Evolutionary conservation across 2,888 invertebrate species (phyloP), one percentile per base, ranked within the genome.

Genomic region (Drosophila flavopinicola): DNA sequence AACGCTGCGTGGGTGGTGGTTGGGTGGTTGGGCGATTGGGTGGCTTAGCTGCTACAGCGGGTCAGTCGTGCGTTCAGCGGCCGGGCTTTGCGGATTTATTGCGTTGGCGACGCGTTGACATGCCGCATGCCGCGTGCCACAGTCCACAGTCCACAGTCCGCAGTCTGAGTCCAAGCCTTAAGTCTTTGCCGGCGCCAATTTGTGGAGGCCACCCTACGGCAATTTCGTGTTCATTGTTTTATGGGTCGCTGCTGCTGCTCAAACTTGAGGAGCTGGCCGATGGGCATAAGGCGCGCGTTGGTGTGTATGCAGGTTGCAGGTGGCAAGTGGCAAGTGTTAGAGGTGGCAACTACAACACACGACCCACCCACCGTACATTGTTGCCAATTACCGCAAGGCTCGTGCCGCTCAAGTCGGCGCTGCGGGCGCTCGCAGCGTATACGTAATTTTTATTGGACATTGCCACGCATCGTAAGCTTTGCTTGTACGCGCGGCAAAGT

Each of bases 91-190:
- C 64, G 71, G 82, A 83, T 83, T 83, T 83, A 83, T 83, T 67
- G 82, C 78, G 66, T 53, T 68, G 70, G 78, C 85, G 85, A 85
- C 85, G 78, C 72, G 82, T 79, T 86, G 86, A 80, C 65, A 86
- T 84, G 77, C 80, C 65, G 63, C 65, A 86, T 84, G 77, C 80
- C 65, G 63, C 67, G 51, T 63, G 68, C 58, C 51, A 33, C 15
- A n/a, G 30, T 57, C 56, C 29, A 42, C n/a, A 45, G 52, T 39
- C 61, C 60, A 38, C n/a, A n/a, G n/a, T n/a, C n/a, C n/a, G n/a
- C n/a, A 37, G 27, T 64, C 17, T 11, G 11, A 30, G 35, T 39
- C 9, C 15, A 25, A 39, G 42, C 20, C 52, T 64, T 25, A 17
- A 47, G 65, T 57, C 47, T 39, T 44, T 27, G 51, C 47, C 38